A percentile compares a stretch with the other conserved stretches of the same genome.
Evolutionary conservation across 1,140 invertebrate species (phyloP).

Genomic region (Lerema accius): DNA sequence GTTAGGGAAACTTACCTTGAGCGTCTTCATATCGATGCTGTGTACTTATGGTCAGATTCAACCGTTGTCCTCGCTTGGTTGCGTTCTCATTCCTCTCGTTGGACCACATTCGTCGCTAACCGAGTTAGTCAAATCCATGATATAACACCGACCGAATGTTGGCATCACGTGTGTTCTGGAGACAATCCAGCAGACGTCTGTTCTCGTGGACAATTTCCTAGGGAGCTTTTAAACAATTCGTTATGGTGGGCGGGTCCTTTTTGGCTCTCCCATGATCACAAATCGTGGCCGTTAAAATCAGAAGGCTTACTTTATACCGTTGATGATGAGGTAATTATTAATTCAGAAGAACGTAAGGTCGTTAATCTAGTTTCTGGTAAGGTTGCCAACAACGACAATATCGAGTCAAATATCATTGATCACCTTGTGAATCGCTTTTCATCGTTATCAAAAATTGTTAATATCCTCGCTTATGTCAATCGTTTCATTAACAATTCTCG

Average conservation of each 20-base stretch:
- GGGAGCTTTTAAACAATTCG: not conserved
- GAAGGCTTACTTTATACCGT: not conserved
- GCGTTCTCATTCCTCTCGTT: conserved; percentile 32
- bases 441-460: conserved; percentile 14
- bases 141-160: conserved; percentile 13
- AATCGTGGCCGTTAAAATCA: not conserved
- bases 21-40: conserved; percentile 29
- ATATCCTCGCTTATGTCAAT: conserved; percentile 8
- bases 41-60: conserved; percentile 48
- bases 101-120: conserved; percentile 34
- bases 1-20: conserved; percentile 35
- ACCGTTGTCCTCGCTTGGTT: conserved; percentile 48
- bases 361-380: conserved; percentile 16
- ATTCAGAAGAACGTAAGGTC: conserved; percentile 25
- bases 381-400: not conserved
- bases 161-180: conserved; percentile 17
- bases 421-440: conserved; percentile 3
- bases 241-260: conserved; percentile 18
- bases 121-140: conserved; percentile 17
- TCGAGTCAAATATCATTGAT: not conserved
- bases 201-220: conserved; percentile 15
- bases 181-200: conserved; percentile 21
- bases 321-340: not conserved
- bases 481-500: conserved; percentile 12
- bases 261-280: conserved; percentile 6